Percentiles rank a stretch among this genome's conserved stretches.
Evolutionary conservation across 2,888 invertebrate genomes (phyloP).

Genomic region (Hoplodrina ambigua): DNA sequence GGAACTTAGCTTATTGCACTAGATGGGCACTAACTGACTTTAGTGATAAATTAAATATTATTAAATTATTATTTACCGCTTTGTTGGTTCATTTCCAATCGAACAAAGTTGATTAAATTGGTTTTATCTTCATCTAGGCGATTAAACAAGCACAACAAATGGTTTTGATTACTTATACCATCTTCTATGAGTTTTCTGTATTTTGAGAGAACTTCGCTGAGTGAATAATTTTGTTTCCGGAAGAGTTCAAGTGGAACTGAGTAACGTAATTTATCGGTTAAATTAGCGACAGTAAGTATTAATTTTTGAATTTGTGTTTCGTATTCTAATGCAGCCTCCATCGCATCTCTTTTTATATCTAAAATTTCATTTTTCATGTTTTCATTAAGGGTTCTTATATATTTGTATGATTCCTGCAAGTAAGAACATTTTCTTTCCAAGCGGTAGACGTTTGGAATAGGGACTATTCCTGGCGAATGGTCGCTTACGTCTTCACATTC

Average conservation of each 20-base stretch:
- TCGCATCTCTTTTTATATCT: conserved; percentile 83
- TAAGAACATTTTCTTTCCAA: conserved; percentile 85
- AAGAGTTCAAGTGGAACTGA: conserved; percentile 86
- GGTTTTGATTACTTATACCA: conserved; percentile 68
- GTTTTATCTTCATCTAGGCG: conserved; percentile 75
- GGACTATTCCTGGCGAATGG: conserved; percentile 80
- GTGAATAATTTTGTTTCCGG: conserved; percentile 88
- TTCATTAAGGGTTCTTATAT: conserved; percentile 86
- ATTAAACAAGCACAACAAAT: conserved; percentile 63
- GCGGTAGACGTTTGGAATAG: conserved; percentile 64
- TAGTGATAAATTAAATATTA: not conserved
- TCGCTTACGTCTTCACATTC: conserved; percentile 81
- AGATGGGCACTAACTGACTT: too few relatives aligned
- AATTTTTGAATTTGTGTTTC: conserved; percentile 84
- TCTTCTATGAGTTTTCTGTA: conserved; percentile 83
- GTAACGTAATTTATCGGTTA: conserved; percentile 86
- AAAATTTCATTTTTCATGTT: conserved; percentile 88
- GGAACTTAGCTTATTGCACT: too few relatives aligned
- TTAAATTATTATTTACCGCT: conserved; percentile 48
- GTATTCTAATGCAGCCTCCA: conserved; percentile 82
- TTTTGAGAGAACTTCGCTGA: conserved; percentile 88
- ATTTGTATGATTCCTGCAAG: conserved; percentile 84
- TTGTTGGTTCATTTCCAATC: conserved; percentile 53
- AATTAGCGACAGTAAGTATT: conserved; percentile 75
- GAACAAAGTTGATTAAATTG: conserved; percentile 85